Evolutionary conservation across 2,797 vertebrate genomes (phyloP).

Genomic region (Chelon auratus): DNA sequence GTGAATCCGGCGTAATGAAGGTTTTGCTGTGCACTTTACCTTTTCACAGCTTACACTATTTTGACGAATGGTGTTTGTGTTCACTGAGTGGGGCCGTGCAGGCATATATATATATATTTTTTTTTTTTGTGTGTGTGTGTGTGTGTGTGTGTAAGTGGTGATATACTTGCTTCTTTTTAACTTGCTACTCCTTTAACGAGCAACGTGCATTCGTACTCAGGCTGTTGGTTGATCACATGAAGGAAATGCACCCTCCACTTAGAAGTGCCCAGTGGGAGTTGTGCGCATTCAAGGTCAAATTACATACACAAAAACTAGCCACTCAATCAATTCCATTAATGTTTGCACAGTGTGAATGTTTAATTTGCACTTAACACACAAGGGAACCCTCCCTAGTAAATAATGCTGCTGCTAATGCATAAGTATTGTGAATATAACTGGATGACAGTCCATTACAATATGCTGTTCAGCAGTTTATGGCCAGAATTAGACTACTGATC

Average conservation of each 20-base stretch:
- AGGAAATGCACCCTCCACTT: neutral
- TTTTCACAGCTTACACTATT: constrained; percentile 19
- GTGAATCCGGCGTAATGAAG: constrained; percentile 4
- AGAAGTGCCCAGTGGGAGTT: too few species aligned
- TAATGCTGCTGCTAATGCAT: neutral
- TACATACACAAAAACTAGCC: too few species aligned
- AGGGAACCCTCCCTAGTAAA: neutral
- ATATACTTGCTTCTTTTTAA: neutral
- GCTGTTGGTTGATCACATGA: neutral
- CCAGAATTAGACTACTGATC: neutral
- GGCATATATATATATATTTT: neutral
- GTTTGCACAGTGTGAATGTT: constrained; percentile 8
- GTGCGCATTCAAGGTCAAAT: too few species aligned
- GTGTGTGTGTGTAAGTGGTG: neutral
- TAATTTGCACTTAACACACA: constrained; percentile 7
- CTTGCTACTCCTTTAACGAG: neutral
- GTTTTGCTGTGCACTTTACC: constrained; percentile 20
- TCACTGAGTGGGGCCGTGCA: neutral
- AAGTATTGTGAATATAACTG: too few species aligned
- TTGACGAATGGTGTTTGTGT: neutral
- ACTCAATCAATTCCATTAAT: neutral
- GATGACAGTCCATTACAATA: too few species aligned
- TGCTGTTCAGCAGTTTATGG: too few species aligned
- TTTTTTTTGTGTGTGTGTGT: too few species aligned
- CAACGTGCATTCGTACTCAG: neutral